phyloP scores from a whole-genome alignment of 2,113 vertebrate genomes.

The Triplophysa dalaica region DNA sequence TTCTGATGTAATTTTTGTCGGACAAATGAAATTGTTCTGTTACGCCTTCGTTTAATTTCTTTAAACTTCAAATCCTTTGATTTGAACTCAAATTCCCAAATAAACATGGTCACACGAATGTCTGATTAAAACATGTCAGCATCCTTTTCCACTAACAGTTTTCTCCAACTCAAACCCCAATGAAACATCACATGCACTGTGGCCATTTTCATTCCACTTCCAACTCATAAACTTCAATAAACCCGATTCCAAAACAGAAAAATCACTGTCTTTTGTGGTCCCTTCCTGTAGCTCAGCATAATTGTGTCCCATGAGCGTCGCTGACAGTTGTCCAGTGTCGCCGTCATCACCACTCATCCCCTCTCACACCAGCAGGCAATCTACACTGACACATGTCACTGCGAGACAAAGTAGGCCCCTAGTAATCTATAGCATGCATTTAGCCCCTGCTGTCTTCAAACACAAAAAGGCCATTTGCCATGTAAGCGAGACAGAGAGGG shows the following conservation, averaged over 20 bases:
- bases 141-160: no score
- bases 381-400: slow-evolving; percentile 10
- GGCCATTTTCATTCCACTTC: not conserved
- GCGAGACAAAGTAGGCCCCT: not conserved
- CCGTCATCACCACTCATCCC: not conserved
- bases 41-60: no score
- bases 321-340: not conserved
- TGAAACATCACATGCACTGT: no score
- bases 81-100: no score
- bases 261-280: not conserved
- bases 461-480: slow-evolving; percentile 1
- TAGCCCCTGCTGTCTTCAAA: slow-evolving; percentile 20
- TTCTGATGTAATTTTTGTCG: no score
- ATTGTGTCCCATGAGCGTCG: slow-evolving; percentile 1
- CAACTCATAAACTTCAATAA: not conserved
- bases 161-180: no score
- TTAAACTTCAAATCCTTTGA: no score
- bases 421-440: slow-evolving; percentile 17
- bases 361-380: slow-evolving; percentile 13
- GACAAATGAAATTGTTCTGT: no score
- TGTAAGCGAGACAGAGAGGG: slow-evolving; percentile 1
- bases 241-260: no score
- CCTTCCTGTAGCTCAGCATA: not conserved
- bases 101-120: no score
- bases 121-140: no score